Evolutionary conservation across 2,888 invertebrate species (phyloP).

Genomic region (Dascillus cervinus): DNA sequence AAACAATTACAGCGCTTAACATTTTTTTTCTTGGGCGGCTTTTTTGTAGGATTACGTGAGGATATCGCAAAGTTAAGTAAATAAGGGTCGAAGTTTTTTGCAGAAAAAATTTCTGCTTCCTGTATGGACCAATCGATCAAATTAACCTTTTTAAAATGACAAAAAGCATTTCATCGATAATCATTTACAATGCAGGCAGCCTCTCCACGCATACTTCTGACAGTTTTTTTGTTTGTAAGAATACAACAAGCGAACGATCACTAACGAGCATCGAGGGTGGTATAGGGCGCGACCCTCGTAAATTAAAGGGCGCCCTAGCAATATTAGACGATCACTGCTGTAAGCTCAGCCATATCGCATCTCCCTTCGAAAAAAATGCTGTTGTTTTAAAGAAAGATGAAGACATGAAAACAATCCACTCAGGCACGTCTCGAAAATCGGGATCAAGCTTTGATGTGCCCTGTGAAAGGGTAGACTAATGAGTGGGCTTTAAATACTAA

Average conservation of each 20-base stretch:
- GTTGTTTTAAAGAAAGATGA: too few relatives aligned
- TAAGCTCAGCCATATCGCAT: constrained; percentile 26
- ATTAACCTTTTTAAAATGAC: too few relatives aligned
- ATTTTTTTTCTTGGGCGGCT: constrained; percentile 17
- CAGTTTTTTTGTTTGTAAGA: constrained; percentile 29
- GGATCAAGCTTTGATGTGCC: too few relatives aligned
- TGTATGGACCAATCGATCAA: not conserved
- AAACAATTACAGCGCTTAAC: constrained; percentile 15
- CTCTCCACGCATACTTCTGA: constrained; percentile 17
- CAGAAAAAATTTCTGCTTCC: constrained; percentile 4
- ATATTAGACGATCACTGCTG: constrained; percentile 31
- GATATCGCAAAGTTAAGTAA: constrained; percentile 18
- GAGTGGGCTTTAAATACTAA: too few relatives aligned
- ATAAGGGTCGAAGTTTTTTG: constrained; percentile 11
- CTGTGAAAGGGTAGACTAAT: too few relatives aligned
- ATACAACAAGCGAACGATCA: constrained; percentile 29
- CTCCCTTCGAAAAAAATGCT: too few relatives aligned
- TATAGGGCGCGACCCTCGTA: constrained; percentile 41
- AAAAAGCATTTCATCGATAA: not conserved
- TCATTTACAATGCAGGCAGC: too few relatives aligned
- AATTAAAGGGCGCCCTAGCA: constrained; percentile 39
- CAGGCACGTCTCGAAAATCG: too few relatives aligned
- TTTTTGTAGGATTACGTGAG: constrained; percentile 17
- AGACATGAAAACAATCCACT: too few relatives aligned
- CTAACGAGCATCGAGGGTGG: constrained; percentile 43